phyloP scores from a whole-genome alignment of 1,140 invertebrate species.

The Drosophila nigrodunni region DNA sequence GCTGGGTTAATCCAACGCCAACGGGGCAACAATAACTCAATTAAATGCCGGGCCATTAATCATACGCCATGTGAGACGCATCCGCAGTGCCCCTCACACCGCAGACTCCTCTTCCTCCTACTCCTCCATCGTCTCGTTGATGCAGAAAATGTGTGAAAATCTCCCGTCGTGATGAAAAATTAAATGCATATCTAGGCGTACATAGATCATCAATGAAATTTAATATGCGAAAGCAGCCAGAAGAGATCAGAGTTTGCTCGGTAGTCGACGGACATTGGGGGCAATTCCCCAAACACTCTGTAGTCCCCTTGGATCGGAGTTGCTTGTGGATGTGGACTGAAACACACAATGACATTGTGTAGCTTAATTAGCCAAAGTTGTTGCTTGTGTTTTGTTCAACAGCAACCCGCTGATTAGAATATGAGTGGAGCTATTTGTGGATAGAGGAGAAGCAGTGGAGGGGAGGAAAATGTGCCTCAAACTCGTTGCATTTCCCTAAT shows the following conservation, averaged over 20 bases:
- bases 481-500: constrained; percentile 57
- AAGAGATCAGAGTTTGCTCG: constrained; percentile 7
- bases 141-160: constrained; percentile 77
- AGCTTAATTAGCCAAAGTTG: constrained; percentile 79
- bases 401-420: constrained; percentile 70
- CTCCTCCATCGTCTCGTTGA: constrained; percentile 2
- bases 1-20: constrained; percentile 70
- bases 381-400: constrained; percentile 31
- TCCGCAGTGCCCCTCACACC: not conserved
- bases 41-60: constrained; percentile 75
- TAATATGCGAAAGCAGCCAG: constrained; percentile 65
- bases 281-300: not conserved
- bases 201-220: constrained; percentile 83
- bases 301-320: not conserved
- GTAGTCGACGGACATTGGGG: constrained; percentile 20
- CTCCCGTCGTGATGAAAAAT: constrained; percentile 81
- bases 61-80: constrained; percentile 65
- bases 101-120: not conserved
- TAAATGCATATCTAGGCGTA: constrained; percentile 77
- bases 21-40: constrained; percentile 73
- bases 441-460: not conserved
- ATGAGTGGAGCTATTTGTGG: constrained; percentile 23
- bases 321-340: not conserved
- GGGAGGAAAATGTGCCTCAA: constrained; percentile 8
- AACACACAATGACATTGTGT: constrained; percentile 73